Percentiles rank a stretch among this genome's conserved stretches.
phyloP scores from a whole-genome alignment of 2,113 vertebrate species.

The Athene cunicularia region DNA sequence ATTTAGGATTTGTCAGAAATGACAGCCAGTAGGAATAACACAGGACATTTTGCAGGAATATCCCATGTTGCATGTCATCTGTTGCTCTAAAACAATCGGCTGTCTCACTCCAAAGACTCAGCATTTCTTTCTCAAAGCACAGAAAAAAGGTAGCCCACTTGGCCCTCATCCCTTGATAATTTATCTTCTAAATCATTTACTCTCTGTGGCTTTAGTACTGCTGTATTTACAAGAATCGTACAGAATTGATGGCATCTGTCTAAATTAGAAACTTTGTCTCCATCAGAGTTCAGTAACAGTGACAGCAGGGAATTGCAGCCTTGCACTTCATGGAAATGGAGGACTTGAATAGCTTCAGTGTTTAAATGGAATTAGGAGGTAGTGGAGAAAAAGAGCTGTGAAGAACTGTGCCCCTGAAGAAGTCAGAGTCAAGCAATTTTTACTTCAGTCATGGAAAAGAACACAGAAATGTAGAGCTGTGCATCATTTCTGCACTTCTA shows the following conservation, averaged over 20 bases:
- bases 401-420: neutral
- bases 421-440: neutral
- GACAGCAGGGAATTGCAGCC: neutral
- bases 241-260: neutral
- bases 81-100: neutral
- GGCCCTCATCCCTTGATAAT: neutral
- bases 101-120: neutral
- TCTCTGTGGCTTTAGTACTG: neutral
- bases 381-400: neutral
- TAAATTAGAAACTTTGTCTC: neutral
- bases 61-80: neutral
- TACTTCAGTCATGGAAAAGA: neutral
- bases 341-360: neutral
- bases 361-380: neutral
- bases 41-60: neutral
- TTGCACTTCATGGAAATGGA: constrained; percentile 4
- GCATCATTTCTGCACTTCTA: neutral
- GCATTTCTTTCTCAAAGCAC: neutral
- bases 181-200: neutral
- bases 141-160: neutral
- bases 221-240: neutral
- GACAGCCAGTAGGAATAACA: neutral
- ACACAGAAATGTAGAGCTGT: neutral
- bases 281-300: neutral
- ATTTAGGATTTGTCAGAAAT: neutral